phyloP scores from a whole-genome alignment of 2,797 vertebrate species.

The Danio albolineatus region DNA sequence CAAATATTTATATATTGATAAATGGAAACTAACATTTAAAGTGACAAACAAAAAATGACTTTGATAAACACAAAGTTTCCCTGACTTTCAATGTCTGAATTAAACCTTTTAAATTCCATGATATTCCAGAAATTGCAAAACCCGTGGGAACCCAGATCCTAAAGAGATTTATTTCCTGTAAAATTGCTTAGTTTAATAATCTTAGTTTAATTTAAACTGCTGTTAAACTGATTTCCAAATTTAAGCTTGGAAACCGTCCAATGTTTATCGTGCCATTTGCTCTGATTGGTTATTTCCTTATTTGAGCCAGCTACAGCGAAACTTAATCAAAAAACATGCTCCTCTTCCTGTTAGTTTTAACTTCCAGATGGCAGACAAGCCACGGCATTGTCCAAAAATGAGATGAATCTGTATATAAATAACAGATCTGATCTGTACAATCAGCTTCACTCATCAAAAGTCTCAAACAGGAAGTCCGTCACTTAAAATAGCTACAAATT shows the following conservation, averaged over 20 bases:
- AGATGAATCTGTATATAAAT: conserved; percentile 3
- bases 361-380: conserved; percentile 25
- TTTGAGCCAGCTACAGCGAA: conserved; percentile 31
- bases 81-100: too few relatives aligned
- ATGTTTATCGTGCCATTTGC: background rate
- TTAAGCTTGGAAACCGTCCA: background rate
- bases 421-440: background rate
- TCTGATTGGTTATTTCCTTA: background rate
- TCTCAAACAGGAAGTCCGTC: conserved; percentile 19
- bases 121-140: too few relatives aligned
- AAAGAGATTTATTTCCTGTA: background rate
- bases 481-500: background rate
- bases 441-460: background rate
- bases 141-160: background rate
- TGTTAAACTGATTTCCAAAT: background rate
- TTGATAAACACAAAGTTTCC: too few relatives aligned
- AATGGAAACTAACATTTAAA: too few relatives aligned
- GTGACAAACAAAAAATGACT: too few relatives aligned
- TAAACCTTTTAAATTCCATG: too few relatives aligned
- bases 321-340: conserved; percentile 35
- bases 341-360: conserved; percentile 13
- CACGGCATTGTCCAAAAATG: conserved; percentile 1
- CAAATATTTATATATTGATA: too few relatives aligned
- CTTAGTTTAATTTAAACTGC: too few relatives aligned
- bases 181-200: background rate